Evolutionary conservation across 1,140 invertebrate species (phyloP), one percentile per base, ranked within the genome.

Genomic region (Drosophila micromelanica): DNA sequence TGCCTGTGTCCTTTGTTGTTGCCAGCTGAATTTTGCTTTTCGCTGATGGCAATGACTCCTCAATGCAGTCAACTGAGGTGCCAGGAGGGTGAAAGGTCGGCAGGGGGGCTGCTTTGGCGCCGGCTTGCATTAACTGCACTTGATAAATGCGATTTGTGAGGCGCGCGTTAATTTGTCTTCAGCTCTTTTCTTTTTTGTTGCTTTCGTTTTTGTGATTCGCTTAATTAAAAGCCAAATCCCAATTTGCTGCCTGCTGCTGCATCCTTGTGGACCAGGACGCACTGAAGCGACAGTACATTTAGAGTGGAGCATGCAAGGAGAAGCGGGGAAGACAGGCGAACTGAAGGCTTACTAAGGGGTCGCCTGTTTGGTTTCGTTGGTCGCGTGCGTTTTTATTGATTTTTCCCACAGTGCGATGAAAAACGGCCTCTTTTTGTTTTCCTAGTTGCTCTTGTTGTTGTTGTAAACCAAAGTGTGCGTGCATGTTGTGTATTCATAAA

Each of bases 331-430:
- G 42, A 9, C 20, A 9, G 13, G 20, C 12, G 40, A 32, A 32
- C 30, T 32, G 6, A 32, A 23, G 27, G 5, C 5, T 27, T 11
- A 9, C 40, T 32, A 37, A 42, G 35, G 42, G 43, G 30, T 68
- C 37, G 61, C 37, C 37, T 45, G 17, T 38, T 43, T 46, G 32
- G 60, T 40, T n/a, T 23, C 45, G 55, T 62, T 71, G 54, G 61
- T 84, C 63, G 73, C 78, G 68, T 75, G 69, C 81, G 74, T 86
- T 75, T 72, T 77, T 85, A 85, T 85, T 87, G 81, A 85, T 85
- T 85, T 86, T 85, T 85, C 82, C 77, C 73, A 68, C 61, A 73
- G 27, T 65, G 55, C 63, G 61, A 55, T 48, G 42, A 42, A 38
- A 68, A 69, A 45, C 40, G 27, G 40, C 23, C 15, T 52, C 32